Base-by-base conservation (phyloP, 2,797 vertebrate species). In the Chanos chanos region DNA sequence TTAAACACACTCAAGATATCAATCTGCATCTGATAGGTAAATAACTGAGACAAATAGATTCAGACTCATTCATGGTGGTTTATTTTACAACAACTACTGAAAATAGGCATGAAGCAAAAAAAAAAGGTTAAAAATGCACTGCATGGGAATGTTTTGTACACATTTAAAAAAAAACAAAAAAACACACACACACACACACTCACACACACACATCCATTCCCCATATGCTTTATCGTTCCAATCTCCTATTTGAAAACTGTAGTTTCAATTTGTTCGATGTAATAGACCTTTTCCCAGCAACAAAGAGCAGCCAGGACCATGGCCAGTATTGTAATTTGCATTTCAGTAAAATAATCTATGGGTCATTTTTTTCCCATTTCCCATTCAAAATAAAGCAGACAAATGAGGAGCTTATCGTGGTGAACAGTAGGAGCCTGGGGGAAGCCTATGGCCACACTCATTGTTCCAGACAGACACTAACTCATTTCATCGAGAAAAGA, bases 371-470 rank as follows among this genome's bases (percentile, higher is more conserved):
- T n/a, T n/a, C n/a, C 53, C 22, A 25, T 65, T 70, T 67, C 60
- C 64, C 60, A 47, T 27, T 47, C 44, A 13, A 28, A 63, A 40
- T 3, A 39, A 56, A 45, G 25, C 40, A 19, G 16, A 65, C 34
- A 18, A 50, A 55, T 27, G 8, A 7, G 36, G 43, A 31, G 5
- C 55, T 74, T 70, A 74, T 66, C 60, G n/a, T 28, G 34, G 30
- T n/a, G 43, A 30, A 64, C 66, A 66, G 58, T 63, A 70, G 50
- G 34, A 57, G 44, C 64, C 60, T 47, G 59, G 60, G 63, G 55
- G 41, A 50, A 67, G 57, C 43, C 54, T 33, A 55, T 34, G 43
- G 39, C 34, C 43, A 16, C 19, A 64, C 50, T 61, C 64, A 55
- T 64, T 33, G 16, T 7, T n/a, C 30, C 60, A 30, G 15, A 33